Percentiles rank a stretch among this genome's conserved stretches.
These are phyloP conservation scores for Heliconius hortense DNA, from an alignment of 2,888 invertebrate genomes.

Conservation along the genomic window DNA sequence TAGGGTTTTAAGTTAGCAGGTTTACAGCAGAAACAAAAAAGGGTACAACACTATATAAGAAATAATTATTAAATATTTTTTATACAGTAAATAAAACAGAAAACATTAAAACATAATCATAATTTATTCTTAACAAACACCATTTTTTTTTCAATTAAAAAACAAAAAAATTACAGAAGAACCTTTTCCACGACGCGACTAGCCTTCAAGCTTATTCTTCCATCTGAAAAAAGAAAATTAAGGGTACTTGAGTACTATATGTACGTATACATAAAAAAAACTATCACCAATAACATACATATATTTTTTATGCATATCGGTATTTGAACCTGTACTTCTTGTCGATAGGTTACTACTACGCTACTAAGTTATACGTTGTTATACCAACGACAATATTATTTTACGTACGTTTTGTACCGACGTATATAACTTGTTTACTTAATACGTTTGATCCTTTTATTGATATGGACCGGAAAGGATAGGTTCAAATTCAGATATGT, in stretches of 20 bases:
- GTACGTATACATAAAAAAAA: neutral
- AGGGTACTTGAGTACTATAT: neutral
- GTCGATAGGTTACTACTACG: neutral
- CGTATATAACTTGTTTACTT: neutral
- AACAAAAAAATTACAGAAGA: conserved; percentile 53
- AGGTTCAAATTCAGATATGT: neutral
- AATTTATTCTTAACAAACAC: conserved; percentile 33
- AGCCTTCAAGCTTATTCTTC: conserved; percentile 73
- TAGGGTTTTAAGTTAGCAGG: no score
- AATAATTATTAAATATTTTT: no score
- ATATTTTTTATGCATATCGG: neutral
- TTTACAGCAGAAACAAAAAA: no score
- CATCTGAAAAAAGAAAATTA: conserved; percentile 56
- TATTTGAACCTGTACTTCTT: neutral
- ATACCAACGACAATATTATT: neutral
- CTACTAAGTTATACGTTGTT: neutral
- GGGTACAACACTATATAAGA: no score
- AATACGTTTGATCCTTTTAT: neutral
- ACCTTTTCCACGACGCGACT: conserved; percentile 74
- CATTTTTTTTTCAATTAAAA: conserved; percentile 19
- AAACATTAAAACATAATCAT: conserved; percentile 9
- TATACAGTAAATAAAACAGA: conserved; percentile 16
- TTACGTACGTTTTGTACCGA: neutral
- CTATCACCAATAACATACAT: neutral
- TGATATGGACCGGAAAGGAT: neutral